A percentile compares a stretch with the other conserved stretches of the same genome.
Conservation (phyloP, 2,113 vertebrate species). For the Lepidothrix coronata region DNA sequence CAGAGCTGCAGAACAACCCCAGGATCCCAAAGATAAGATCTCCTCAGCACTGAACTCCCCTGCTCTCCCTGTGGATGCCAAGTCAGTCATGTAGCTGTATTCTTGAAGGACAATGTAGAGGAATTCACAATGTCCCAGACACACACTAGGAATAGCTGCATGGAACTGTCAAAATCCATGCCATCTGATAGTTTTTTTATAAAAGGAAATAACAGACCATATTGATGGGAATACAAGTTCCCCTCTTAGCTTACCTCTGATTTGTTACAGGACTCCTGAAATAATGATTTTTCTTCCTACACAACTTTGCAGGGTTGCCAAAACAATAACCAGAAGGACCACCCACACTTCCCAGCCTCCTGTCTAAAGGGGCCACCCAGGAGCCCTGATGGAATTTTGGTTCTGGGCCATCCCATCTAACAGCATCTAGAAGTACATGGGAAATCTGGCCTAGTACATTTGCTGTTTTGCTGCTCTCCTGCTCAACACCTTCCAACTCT, state of each 20-base stretch:
- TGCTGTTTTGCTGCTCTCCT: neutral
- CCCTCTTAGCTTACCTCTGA: neutral
- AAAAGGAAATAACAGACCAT: neutral
- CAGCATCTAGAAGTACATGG: accelerated
- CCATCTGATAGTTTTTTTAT: neutral
- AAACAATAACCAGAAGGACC: neutral
- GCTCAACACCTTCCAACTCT: neutral
- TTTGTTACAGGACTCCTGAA: neutral
- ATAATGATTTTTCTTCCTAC: neutral
- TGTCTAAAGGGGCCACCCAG: neutral
- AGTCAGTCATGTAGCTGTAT: neutral
- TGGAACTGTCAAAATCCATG: neutral
- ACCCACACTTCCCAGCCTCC: neutral
- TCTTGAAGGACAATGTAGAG: neutral
- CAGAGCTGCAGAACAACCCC: neutral
- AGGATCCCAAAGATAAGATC: neutral
- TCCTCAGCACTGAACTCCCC: neutral
- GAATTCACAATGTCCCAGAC: neutral
- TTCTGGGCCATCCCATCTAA: neutral
- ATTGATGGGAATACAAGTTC: neutral
- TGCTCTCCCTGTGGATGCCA: neutral
- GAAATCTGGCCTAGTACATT: neutral
- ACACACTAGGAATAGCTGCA: neutral
- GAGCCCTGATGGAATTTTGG: neutral
- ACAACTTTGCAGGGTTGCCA: neutral